A percentile compares a stretch with the other conserved stretches of the same genome.
These are phyloP conservation scores for Callionymus lyra DNA, from an alignment of 2,113 vertebrate genomes.

Conservation along the genomic window DNA sequence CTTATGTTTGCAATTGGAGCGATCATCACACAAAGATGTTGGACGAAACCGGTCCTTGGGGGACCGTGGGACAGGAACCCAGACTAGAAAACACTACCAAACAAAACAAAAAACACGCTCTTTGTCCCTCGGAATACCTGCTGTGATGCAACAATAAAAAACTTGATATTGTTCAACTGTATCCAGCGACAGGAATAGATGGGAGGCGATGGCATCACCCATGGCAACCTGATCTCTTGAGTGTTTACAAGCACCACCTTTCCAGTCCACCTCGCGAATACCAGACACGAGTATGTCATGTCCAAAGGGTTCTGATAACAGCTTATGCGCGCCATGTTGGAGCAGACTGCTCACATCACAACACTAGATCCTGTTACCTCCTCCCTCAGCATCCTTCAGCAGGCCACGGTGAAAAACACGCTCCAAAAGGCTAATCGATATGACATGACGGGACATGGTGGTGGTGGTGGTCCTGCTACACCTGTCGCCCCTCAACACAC, in stretches of 20 bases:
- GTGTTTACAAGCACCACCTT: too few relatives aligned
- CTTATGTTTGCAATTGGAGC: too few relatives aligned
- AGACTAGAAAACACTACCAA: slow-evolving; percentile 21
- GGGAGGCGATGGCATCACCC: slow-evolving; percentile 10
- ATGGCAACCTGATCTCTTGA: slow-evolving; percentile 15
- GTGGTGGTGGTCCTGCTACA: slow-evolving; percentile 47
- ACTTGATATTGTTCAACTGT: slow-evolving; percentile 19
- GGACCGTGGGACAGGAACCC: slow-evolving; percentile 2
- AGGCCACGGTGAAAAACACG: background rate
- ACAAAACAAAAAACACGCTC: slow-evolving; percentile 22
- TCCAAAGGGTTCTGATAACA: slow-evolving; percentile 32
- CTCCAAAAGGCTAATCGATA: slow-evolving; percentile 36
- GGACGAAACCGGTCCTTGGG: slow-evolving; percentile 6
- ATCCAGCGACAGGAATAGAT: slow-evolving; percentile 19
- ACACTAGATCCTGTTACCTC: slow-evolving; percentile 27
- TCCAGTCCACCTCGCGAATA: slow-evolving; percentile 33
- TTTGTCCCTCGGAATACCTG: slow-evolving; percentile 19
- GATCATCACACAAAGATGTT: slow-evolving; percentile 38
- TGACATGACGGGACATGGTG: slow-evolving; percentile 22
- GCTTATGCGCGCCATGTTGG: slow-evolving; percentile 60
- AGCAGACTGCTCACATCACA: slow-evolving; percentile 54
- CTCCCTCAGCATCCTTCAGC: slow-evolving; percentile 34
- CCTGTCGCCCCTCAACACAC: slow-evolving; percentile 34
- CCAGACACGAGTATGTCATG: slow-evolving; percentile 54
- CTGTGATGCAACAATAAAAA: slow-evolving; percentile 44